These are phyloP conservation scores for Macrotis lagotis DNA, from an alignment of 2,113 vertebrate genomes.

Conservation along the genomic window DNA sequence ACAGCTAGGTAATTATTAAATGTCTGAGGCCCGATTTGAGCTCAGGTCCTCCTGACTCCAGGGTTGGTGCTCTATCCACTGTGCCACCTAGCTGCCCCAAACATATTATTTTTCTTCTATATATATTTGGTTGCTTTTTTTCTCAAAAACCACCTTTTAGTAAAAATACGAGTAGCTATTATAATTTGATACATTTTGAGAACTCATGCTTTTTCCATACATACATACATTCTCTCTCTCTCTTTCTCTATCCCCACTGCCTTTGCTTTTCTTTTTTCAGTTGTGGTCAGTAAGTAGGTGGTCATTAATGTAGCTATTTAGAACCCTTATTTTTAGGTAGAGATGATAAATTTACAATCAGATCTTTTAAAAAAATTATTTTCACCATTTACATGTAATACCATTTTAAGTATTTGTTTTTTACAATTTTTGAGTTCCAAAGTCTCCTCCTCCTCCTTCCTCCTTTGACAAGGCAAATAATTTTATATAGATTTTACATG, in stretches of 20 bases:
- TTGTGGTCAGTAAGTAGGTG: background rate
- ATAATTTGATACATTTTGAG: background rate
- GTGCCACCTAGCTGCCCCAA: too few relatives aligned
- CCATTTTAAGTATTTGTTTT: background rate
- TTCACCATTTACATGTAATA: background rate
- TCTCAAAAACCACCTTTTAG: background rate
- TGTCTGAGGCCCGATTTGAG: too few relatives aligned
- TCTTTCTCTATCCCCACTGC: too few relatives aligned
- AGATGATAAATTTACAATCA: background rate
- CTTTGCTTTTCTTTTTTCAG: background rate
- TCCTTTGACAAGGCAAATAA: background rate
- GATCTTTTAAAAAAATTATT: too few relatives aligned
- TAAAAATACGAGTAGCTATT: background rate
- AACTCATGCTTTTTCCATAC: background rate
- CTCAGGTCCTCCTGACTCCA: too few relatives aligned
- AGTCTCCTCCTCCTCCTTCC: background rate
- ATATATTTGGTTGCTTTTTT: background rate
- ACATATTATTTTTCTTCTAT: background rate
- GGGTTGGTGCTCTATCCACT: too few relatives aligned
- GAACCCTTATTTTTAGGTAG: background rate
- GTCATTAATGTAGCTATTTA: background rate
- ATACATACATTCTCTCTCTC: too few relatives aligned
- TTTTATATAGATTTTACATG: background rate
- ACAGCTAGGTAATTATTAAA: too few relatives aligned
- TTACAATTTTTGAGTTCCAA: background rate